Evolutionary conservation across 2,113 vertebrate genomes (phyloP), one percentile per base, ranked within the genome.

Genomic region (Cyanoramphus novaezelandiae): DNA sequence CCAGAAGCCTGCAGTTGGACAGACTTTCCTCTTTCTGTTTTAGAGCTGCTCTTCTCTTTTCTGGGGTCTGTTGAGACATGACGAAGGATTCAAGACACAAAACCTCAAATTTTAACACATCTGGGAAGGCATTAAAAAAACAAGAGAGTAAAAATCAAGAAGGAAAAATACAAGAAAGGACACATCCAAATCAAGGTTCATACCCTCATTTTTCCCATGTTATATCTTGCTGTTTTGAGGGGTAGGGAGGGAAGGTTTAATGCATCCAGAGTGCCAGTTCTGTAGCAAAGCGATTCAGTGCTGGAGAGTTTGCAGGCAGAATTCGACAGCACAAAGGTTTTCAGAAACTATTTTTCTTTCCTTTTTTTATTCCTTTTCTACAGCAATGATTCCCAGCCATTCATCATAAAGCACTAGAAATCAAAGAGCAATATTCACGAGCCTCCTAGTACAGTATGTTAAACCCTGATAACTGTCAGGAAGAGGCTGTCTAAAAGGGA

Each of bases 381-480:
- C 41, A 81, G 88, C 78, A 88, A 81, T 15, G 84, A 88, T 95
- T 95, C 93, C 77, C 89, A 95, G 62, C 96, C 95, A 96, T 96
- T 97, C 96, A 97, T 96, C 92, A 94, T 95, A 94, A 97, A 96
- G 92, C 63, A 84, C 88, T 87, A 81, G 91, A 97, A 97, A 97
- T 97, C 97, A 97, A 97, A 97, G 97, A 96, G 95, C 96, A 97
- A 97, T 96, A 97, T 97, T 97, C 97, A 97, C 89, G 92, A 97
- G 95, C 93, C 95, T 97, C 95, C 94, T 97, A 92, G 96, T 96
- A 97, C 95, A 97, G 94, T 97, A 87, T 96, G 93, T 97, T 97
- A 97, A 97, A 97, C 93, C 88, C 91, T 92, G 91, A 95, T 97
- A 97, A 97, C 97, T 97, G 97, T 97, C 96, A 97, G 92, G 90